These are phyloP conservation scores for Phasia obesa DNA, from an alignment of 2,888 invertebrate species.

Conservation along the genomic window DNA sequence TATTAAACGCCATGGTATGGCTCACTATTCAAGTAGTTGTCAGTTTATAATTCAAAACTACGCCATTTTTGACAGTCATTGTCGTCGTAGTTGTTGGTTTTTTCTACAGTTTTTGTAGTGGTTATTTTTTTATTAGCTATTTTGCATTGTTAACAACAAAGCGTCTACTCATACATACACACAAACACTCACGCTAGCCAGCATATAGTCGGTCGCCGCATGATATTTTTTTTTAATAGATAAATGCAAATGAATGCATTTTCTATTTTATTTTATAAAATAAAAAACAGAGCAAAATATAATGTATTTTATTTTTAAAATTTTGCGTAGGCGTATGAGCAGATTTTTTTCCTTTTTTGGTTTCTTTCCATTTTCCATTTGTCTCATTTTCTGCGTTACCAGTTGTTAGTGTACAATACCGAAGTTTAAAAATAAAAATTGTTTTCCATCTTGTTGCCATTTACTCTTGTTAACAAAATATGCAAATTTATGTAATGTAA, in stretches of 20 bases:
- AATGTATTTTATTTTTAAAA: constrained; percentile 57
- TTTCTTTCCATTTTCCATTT: constrained; percentile 36
- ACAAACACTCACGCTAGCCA: constrained; percentile 1
- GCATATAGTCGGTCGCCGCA: constrained; percentile 63
- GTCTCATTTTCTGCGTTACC: constrained; percentile 58
- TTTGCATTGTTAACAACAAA: constrained; percentile 60
- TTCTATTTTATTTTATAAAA: constrained; percentile 50
- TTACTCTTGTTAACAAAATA: constrained; percentile 69
- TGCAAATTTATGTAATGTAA: constrained; percentile 68
- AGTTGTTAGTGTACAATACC: constrained; percentile 32
- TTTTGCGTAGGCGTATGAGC: constrained; percentile 68
- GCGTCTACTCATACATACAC: constrained; percentile 12
- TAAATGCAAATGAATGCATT: constrained; percentile 67
- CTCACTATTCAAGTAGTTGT: constrained; percentile 63
- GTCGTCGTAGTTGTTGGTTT: constrained; percentile 64
- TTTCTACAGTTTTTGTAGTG: constrained; percentile 31
- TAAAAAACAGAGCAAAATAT: constrained; percentile 33
- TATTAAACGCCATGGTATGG: constrained; percentile 50
- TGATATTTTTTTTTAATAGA: constrained; percentile 59
- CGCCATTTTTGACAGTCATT: constrained; percentile 71
- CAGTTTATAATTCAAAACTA: constrained; percentile 72
- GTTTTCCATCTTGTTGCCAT: constrained; percentile 46
- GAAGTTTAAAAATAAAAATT: constrained; percentile 58
- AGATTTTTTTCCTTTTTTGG: constrained; percentile 39
- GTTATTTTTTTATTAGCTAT: constrained; percentile 32